A percentile compares a stretch with the other conserved stretches of the same genome.
phyloP scores from a whole-genome alignment of 2,113 vertebrate genomes.

The Pseudorasbora parva region DNA sequence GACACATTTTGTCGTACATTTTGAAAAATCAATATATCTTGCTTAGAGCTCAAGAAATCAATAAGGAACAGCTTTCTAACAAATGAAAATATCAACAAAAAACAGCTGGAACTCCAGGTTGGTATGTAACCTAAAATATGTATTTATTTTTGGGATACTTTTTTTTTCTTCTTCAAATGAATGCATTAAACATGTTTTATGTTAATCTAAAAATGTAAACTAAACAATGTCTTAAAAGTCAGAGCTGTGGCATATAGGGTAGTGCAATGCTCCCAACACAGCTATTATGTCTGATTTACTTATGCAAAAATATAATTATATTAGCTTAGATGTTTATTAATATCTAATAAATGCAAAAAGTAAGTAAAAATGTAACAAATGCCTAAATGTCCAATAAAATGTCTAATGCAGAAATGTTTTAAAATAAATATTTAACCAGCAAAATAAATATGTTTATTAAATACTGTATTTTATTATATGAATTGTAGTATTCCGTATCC shows the following conservation, averaged over 20 bases:
- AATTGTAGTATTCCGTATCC: neutral
- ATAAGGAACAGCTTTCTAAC: conserved; percentile 11
- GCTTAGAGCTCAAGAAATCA: conserved; percentile 19
- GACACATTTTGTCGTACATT: neutral
- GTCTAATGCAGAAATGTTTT: neutral
- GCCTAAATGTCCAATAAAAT: neutral
- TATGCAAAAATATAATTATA: neutral
- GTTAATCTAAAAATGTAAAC: neutral
- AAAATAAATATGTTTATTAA: neutral
- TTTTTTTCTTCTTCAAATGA: neutral
- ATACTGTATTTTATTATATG: neutral
- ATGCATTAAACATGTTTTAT: neutral
- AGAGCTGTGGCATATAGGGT: neutral
- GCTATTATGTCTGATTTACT: neutral
- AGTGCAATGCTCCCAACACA: too few species aligned
- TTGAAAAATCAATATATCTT: conserved; percentile 38
- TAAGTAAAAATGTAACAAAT: too few species aligned
- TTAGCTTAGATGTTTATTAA: neutral
- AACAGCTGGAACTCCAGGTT: neutral
- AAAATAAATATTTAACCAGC: neutral
- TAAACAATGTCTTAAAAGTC: neutral
- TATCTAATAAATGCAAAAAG: neutral
- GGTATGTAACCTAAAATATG: neutral
- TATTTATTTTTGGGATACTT: neutral
- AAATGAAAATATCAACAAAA: neutral